A percentile compares a stretch with the other conserved stretches of the same genome.
These are phyloP conservation scores for Oxycera nigricornis DNA, from an alignment of 2,888 invertebrate genomes.

Conservation along the genomic window DNA sequence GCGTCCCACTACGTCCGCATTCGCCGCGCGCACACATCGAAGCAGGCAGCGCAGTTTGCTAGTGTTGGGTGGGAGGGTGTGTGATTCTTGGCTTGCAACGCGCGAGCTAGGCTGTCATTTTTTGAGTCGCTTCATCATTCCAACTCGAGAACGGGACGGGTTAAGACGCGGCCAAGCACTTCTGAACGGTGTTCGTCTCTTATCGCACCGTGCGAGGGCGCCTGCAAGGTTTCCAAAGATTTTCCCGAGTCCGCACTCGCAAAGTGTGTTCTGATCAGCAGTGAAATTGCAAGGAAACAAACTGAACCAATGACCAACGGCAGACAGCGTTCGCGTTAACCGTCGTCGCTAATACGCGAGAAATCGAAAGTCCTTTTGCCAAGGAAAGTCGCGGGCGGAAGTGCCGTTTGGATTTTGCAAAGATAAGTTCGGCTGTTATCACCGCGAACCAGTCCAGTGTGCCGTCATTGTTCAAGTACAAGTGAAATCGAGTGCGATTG, in stretches of 20 bases:
- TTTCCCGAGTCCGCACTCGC: too few relatives aligned
- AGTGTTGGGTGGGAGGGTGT: background rate
- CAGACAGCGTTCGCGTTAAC: too few relatives aligned
- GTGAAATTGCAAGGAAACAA: too few relatives aligned
- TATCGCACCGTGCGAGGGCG: too few relatives aligned
- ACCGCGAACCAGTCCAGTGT: background rate
- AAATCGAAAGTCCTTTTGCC: too few relatives aligned
- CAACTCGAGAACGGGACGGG: slow-evolving; percentile 54
- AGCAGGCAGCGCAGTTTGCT: background rate
- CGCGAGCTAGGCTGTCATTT: slow-evolving; percentile 50
- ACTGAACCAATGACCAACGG: too few relatives aligned
- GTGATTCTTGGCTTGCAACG: too few relatives aligned
- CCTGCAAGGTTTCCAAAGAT: too few relatives aligned
- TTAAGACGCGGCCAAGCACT: too few relatives aligned
- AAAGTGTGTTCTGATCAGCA: too few relatives aligned
- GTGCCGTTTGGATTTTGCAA: background rate
- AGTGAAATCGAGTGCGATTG: background rate
- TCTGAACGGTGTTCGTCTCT: too few relatives aligned
- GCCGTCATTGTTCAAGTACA: slow-evolving; percentile 17
- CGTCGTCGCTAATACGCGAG: too few relatives aligned
- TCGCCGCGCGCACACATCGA: background rate
- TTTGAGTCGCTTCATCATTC: slow-evolving; percentile 52
- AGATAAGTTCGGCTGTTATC: background rate
- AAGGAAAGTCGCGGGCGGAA: background rate
- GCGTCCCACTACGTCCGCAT: background rate